phyloP scores from a whole-genome alignment of 2,888 invertebrate genomes.

The Mystacides longicornis region DNA sequence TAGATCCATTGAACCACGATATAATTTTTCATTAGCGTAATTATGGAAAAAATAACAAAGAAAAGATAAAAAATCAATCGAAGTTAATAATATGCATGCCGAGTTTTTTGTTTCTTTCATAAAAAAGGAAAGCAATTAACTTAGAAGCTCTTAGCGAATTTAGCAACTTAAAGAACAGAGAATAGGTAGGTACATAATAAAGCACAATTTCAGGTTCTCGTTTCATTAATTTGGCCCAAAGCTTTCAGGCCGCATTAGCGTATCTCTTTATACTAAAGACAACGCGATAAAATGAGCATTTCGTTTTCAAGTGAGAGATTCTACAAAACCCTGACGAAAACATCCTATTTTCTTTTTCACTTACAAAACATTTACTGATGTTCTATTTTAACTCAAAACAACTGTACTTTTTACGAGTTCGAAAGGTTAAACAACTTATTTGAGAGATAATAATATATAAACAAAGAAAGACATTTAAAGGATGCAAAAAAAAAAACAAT shows the following conservation, averaged over 20 bases:
- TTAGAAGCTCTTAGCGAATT: background rate
- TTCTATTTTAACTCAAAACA: too few species aligned
- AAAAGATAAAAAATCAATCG: background rate
- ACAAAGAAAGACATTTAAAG: too few species aligned
- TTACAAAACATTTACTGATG: too few species aligned
- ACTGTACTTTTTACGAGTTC: too few species aligned
- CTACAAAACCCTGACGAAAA: background rate
- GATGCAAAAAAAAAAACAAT: too few species aligned
- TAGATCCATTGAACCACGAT: too few species aligned
- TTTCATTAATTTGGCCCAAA: conserved; percentile 22
- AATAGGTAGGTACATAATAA: background rate
- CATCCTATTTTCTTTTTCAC: background rate
- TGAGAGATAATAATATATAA: too few species aligned
- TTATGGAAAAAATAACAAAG: background rate
- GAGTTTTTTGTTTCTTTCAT: too few species aligned
- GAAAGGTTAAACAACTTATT: too few species aligned
- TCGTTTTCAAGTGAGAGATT: background rate
- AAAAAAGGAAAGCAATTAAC: background rate
- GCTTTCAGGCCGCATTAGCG: conserved; percentile 22
- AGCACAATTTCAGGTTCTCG: conserved; percentile 8
- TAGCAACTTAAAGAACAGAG: background rate
- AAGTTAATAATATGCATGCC: background rate
- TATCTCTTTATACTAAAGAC: conserved; percentile 17
- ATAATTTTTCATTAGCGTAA: too few species aligned
- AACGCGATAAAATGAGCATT: conserved; percentile 21